Base-by-base conservation (phyloP, 1,140 invertebrate genomes). In the Amphibalanus amphitrite region DNA sequence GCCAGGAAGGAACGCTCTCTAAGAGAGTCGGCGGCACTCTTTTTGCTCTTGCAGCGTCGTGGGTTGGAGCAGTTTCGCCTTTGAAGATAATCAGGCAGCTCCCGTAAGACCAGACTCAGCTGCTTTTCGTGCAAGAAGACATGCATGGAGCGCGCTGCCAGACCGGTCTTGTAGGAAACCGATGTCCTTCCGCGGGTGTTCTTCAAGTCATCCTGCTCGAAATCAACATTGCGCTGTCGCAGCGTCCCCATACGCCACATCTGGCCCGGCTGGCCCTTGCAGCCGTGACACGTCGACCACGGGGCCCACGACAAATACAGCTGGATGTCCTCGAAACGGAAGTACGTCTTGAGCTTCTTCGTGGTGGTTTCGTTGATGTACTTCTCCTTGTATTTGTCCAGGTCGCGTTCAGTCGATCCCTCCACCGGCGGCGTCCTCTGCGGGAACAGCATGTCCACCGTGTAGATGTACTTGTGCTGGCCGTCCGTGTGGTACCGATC, bases 381-480 rank as follows among this genome's bases (percentile, higher is more conserved):
- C 28, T 20, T 67, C 0, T 0, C 4, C 23, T 8, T 28, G 65
- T 28, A 67, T 26, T 10, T 10, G 10, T 20, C n/a, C 10, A 67
- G 65, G 15, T 67, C 65, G 17, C 8, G 1, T 3, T 67, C 28
- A 3, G 65, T 67, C 26, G 3, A 6, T n/a, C 65, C 65, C 65
- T 67, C 26, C 3, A 67, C 65, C 3, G 65, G 65, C 65, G n/a
- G 26, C 26, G 28, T 28, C 26, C 10, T 3, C 65, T 26, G 23
- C 28, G 65, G 65, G 28, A 67, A 67, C 65, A 67, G 65, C 65
- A 67, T 67, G n/a, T 67, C 65, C 65, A 67, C 65, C 26, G 65
- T 28, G 65, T 67, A 67, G 65, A 67, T 28, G 65, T 20, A 67
- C 65, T 67, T 67, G 65, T 67, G 65, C 65, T 26, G 26, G 65